Evolutionary conservation across 2,797 vertebrate genomes (phyloP).

Genomic region (Alca torda): DNA sequence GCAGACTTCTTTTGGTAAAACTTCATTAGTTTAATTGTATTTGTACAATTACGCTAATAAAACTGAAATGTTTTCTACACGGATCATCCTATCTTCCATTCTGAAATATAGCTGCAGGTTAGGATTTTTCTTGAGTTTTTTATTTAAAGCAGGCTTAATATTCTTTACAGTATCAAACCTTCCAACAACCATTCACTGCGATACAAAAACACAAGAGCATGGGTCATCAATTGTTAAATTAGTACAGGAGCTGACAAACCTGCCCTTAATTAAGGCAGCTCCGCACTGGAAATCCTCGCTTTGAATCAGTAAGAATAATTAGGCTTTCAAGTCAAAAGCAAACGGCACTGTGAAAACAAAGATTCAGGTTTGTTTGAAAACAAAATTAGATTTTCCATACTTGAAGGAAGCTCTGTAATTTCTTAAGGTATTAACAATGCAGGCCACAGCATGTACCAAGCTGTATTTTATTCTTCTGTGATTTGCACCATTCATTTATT

Average conservation of each 20-base stretch:
- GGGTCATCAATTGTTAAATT: constrained; percentile 24
- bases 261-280: constrained; percentile 47
- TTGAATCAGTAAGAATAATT: constrained; percentile 62
- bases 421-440: constrained; percentile 66
- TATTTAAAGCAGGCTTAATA: neutral
- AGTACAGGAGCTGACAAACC: constrained; percentile 40
- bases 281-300: constrained; percentile 60
- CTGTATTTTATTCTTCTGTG: constrained; percentile 14
- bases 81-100: neutral
- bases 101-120: neutral
- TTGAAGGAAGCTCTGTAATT: constrained; percentile 54
- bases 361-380: constrained; percentile 64
- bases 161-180: neutral
- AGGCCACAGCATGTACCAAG: constrained; percentile 18
- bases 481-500: neutral
- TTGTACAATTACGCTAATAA: neutral
- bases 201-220: neutral
- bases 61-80: neutral
- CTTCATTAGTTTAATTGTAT: neutral
- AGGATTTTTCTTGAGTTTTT: neutral
- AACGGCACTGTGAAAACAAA: constrained; percentile 42
- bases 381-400: constrained; percentile 63
- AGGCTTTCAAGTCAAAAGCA: constrained; percentile 57
- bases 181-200: neutral
- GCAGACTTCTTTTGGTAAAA: neutral